A percentile compares a stretch with the other conserved stretches of the same genome.
These are phyloP conservation scores for Tetraodon nigroviridis DNA, from an alignment of 2,113 vertebrate species.

Conservation along the genomic window DNA sequence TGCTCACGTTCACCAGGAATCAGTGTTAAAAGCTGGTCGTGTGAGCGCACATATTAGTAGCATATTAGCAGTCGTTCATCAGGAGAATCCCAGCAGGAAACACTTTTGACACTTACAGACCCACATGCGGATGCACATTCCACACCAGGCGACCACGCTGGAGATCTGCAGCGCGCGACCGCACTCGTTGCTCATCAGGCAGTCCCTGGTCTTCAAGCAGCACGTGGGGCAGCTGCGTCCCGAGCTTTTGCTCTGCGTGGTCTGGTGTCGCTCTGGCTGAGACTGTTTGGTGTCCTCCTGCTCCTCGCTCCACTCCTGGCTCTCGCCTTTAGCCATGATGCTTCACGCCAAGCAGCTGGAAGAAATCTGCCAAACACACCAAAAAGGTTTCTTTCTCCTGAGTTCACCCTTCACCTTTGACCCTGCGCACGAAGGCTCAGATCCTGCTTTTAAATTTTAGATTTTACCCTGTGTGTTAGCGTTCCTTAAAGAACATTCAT, in stretches of 20 bases:
- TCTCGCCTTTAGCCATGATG: constrained; percentile 41
- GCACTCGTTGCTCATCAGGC: constrained; percentile 74
- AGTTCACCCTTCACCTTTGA: too few relatives aligned
- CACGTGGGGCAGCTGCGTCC: constrained; percentile 58
- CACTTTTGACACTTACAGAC: constrained; percentile 59
- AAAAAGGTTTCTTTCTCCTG: too few relatives aligned
- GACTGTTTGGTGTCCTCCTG: constrained; percentile 6
- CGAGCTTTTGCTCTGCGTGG: background rate
- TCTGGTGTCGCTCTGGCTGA: constrained; percentile 29
- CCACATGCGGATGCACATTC: constrained; percentile 66
- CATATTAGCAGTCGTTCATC: background rate
- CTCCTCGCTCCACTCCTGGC: constrained; percentile 47
- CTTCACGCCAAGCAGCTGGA: background rate
- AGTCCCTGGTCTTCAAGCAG: constrained; percentile 60
- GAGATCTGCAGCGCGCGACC: constrained; percentile 70
- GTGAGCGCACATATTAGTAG: too few relatives aligned
- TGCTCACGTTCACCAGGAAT: too few relatives aligned
- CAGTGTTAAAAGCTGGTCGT: too few relatives aligned
- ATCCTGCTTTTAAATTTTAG: too few relatives aligned
- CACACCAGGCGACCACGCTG: constrained; percentile 61
- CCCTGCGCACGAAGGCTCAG: too few relatives aligned
- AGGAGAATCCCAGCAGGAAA: background rate
- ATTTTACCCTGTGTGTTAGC: too few relatives aligned
- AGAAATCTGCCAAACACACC: constrained; percentile 11
- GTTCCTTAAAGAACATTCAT: too few relatives aligned